phyloP scores from a whole-genome alignment of 2,113 vertebrate genomes.

The Artemisiospiza belli region DNA sequence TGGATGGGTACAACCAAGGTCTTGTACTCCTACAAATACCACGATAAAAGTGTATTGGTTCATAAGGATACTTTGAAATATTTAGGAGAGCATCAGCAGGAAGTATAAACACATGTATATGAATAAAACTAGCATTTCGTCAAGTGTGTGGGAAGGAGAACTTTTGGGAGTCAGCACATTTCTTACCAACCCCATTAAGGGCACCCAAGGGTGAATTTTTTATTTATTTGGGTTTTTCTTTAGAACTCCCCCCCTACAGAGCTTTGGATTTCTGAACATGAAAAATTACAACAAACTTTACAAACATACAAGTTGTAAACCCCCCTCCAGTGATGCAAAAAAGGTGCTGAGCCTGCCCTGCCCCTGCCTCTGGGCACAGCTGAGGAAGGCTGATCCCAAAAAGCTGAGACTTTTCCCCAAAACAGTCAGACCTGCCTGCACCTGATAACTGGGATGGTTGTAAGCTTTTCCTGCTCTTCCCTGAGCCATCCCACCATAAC shows the following conservation, averaged over 20 bases:
- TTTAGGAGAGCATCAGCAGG: conserved; percentile 56
- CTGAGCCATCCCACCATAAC: not conserved
- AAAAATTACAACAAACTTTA: not conserved
- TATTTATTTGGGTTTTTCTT: conserved; percentile 19
- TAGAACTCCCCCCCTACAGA: not conserved
- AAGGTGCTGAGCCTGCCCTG: not conserved
- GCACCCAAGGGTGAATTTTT: conserved; percentile 55
- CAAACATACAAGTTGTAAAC: not conserved
- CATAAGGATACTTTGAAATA: conserved; percentile 51
- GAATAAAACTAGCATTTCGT: not conserved
- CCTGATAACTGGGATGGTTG: not conserved
- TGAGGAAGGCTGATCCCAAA: not conserved
- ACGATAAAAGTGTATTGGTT: not conserved
- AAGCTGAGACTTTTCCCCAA: not conserved
- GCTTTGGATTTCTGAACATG: not conserved
- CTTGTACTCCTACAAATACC: not conserved
- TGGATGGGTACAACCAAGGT: conserved; percentile 8
- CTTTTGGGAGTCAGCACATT: conserved; percentile 52
- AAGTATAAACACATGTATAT: conserved; percentile 33
- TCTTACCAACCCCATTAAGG: conserved; percentile 2
- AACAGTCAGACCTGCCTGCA: not conserved
- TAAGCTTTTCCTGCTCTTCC: not conserved
- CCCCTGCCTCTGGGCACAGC: not conserved
- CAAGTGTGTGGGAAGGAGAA: conserved; percentile 38
- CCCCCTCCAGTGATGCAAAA: fast-evolving